A percentile compares a stretch with the other conserved stretches of the same genome.
These are phyloP conservation scores for Ceratotherium simum DNA, from an alignment of 2,113 vertebrate species.

Conservation along the genomic window DNA sequence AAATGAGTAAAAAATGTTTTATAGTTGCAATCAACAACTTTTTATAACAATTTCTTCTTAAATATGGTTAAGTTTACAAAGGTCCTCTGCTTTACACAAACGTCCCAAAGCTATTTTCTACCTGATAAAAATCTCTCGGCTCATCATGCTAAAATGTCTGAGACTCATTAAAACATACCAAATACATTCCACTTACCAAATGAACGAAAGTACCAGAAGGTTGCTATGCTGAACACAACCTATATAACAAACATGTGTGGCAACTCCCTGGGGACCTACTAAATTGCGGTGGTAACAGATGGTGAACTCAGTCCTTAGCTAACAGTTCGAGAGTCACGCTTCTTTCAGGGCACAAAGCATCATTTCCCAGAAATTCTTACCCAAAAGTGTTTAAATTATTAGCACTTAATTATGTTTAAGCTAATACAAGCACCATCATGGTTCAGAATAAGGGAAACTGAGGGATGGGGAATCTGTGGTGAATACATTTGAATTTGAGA, in stretches of 20 bases:
- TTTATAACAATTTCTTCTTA: conserved; percentile 54
- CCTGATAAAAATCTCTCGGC: conserved; percentile 70
- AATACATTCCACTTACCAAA: conserved; percentile 59
- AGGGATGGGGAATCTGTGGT: not conserved
- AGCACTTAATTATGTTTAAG: conserved; percentile 59
- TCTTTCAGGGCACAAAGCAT: not conserved
- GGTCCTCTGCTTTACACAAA: conserved; percentile 36
- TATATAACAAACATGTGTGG: conserved; percentile 35
- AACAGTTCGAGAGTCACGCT: not conserved
- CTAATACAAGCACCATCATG: not conserved
- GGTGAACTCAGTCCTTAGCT: conserved; percentile 18
- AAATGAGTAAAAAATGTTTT: conserved; percentile 28
- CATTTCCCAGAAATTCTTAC: conserved; percentile 26
- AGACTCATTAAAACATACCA: conserved; percentile 47
- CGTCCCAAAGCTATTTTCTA: conserved; percentile 62
- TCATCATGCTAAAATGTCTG: not conserved
- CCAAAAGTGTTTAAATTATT: conserved; percentile 17
- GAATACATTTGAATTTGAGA: not conserved
- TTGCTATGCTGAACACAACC: not conserved
- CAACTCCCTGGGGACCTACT: not conserved
- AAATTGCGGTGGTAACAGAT: not conserved
- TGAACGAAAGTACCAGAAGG: conserved; percentile 54
- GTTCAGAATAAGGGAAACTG: not conserved
- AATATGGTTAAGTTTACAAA: conserved; percentile 35
- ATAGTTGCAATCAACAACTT: not conserved